These are phyloP conservation scores for Scomber colias DNA, from an alignment of 2,113 vertebrate species.

Conservation along the genomic window DNA sequence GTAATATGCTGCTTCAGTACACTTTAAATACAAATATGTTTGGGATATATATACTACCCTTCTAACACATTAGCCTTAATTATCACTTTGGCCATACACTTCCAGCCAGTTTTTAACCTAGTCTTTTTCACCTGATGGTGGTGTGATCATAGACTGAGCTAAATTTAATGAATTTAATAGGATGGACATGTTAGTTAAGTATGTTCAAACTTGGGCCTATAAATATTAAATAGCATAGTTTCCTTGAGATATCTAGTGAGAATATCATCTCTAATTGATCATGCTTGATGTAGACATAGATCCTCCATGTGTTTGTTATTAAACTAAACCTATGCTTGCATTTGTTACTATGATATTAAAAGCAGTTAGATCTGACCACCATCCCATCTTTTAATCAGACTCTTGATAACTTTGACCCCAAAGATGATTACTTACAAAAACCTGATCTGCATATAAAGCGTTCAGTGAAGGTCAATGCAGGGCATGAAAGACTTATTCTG, in stretches of 20 bases:
- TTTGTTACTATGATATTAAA: not conserved
- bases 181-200: too few species aligned
- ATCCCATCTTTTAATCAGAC: conserved; percentile 7
- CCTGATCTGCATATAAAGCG: conserved; percentile 12
- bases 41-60: too few species aligned
- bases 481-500: not conserved
- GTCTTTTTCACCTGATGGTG: not conserved
- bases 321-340: not conserved
- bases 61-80: too few species aligned
- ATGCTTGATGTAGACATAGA: not conserved
- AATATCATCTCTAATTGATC: not conserved
- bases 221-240: too few species aligned
- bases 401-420: conserved; percentile 2
- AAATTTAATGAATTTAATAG: not conserved
- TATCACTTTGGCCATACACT: too few species aligned
- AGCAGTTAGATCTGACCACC: conserved; percentile 13
- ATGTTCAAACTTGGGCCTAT: too few species aligned
- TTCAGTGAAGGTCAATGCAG: conserved; percentile 7
- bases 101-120: too few species aligned
- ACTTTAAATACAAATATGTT: too few species aligned
- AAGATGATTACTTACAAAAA: conserved; percentile 14
- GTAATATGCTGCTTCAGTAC: too few species aligned
- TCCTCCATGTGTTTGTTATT: too few species aligned
- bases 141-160: not conserved
- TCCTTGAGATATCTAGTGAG: too few species aligned